Base-by-base conservation (phyloP, 2,888 invertebrate genomes). In the Acanthosepion esculentum region DNA sequence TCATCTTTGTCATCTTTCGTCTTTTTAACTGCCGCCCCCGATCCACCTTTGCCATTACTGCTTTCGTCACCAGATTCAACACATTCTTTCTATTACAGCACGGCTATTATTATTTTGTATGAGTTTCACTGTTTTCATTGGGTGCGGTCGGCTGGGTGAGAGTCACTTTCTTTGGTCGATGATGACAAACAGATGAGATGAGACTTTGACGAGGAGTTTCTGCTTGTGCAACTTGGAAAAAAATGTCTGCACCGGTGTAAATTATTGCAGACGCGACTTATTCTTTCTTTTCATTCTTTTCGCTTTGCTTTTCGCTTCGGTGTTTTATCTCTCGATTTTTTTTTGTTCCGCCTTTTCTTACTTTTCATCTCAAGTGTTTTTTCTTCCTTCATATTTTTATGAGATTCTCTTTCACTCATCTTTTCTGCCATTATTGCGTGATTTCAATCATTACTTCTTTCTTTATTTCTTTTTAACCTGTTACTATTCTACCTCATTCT, bases 41-140 rank as follows among this genome's bases (percentile, higher is more conserved):
- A 4, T 64, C 29, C 12, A n/a, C 12, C 10, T 23, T 4, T 18
- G 18, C 78, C 78, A 78, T 78, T 33, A n/a, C 6, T 78, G 78
- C 78, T 78, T 78, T 78, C 78, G 78, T 78, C 78, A 78, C 78
- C 78, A 33, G 15, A 78, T 78, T 78, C 78, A 78, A 78, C 78
- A 78, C 78, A 78, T 78, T 78, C 78, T 78, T 33, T 5, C n/a
- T 33, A 33, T 78, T 64, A n/a, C 3, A 15, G n/a, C 78, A 33
- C n/a, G 15, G 59, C 59, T 59, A 59, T 59, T 78, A 78, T 78
- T 78, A 33, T 78, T 78, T 78, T 78, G 78, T 33, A n/a, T 78
- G n/a, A 15, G n/a, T 78, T 78, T 78, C n/a, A n/a, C 1, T 78
- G n/a, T n/a, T 78, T 33, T n/a, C 78, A 33, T 78, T n/a, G 78